Evolutionary conservation across 1,140 invertebrate species (phyloP), one percentile per base, ranked within the genome.

Genomic region (Orussus abietinus): DNA sequence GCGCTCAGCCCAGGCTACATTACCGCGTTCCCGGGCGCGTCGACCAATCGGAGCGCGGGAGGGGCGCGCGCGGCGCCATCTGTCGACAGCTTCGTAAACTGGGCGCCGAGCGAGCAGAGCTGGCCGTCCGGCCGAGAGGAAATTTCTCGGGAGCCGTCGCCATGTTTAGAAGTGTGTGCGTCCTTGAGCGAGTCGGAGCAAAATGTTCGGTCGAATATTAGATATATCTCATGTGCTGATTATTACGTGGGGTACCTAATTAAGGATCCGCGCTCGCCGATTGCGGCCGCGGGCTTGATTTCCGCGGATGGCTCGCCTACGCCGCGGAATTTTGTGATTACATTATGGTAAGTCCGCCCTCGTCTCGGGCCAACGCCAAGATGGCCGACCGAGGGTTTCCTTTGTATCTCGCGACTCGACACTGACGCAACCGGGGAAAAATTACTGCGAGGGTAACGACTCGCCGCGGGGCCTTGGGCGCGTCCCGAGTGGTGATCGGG

Each of bases 341-440:
- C 75, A 75, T 69, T 74, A 77, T 77, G 78, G 77, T 80, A 74
- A 80, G 78, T 78, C 61, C 46, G 57, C 53, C 51, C 59, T 57
- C 49, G 51, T 46, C 46, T 55, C 38, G 49, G 51, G 53, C 54
- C 59, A 66, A 63, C 64, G 61, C 66, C 69, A 79, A 80, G 62
- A 80, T 80, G 78, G 78, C 78, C 64, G 76, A 59, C 62, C 53
- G 38, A 49, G 56, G 66, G 64, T 66, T 74, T 74, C 63, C 75
- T 77, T 78, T 77, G 74, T 76, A 69, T 57, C 51, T 25, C 11
- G 29, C 36, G 22, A 19, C n/a, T 28, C 14, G 12, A 28, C 29
- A 15, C 11, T 12, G 12, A 21, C 14, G 28, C 28, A 18, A 21
- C 36, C 15, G 2, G 25, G 11, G 36, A 42, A 4, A 38, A 38